Conservation (phyloP, 1,140 invertebrate species). For the honey bee (Apis mellifera) region DNA sequence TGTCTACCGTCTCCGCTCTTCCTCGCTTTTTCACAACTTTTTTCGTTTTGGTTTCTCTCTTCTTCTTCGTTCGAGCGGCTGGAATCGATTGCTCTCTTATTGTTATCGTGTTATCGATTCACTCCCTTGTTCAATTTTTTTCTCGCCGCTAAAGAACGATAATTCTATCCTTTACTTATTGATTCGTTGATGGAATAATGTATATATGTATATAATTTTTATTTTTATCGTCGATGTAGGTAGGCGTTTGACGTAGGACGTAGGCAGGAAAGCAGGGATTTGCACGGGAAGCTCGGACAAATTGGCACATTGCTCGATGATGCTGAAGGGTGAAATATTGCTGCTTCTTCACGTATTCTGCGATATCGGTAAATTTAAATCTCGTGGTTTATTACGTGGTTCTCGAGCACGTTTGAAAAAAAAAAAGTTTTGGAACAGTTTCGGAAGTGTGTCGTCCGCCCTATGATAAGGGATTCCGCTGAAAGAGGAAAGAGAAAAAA, state of each 20-base stretch:
- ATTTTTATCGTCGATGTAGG: not conserved
- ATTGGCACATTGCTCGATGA: conserved; percentile 41
- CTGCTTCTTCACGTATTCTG: conserved; percentile 63
- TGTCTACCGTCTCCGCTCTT: no score
- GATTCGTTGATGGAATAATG: no score
- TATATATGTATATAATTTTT: not conserved
- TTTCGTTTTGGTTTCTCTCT: no score
- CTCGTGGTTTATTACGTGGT: not conserved
- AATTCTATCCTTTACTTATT: no score
- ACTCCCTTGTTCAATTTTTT: not conserved
- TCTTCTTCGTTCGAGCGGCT: not conserved
- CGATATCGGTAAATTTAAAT: conserved; percentile 53
- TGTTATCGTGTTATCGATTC: no score
- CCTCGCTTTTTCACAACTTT: no score
- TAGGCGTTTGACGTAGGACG: conserved; percentile 13
- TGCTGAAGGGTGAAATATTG: conserved; percentile 64
- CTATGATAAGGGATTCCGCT: not conserved
- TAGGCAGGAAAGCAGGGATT: not conserved
- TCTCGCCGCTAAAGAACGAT: no score
- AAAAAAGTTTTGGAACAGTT: not conserved
- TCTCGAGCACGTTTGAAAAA: not conserved
- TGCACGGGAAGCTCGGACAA: conserved; percentile 11
- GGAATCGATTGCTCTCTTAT: no score
- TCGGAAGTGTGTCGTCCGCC: no score
- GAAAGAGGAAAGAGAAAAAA: no score